A percentile compares a stretch with the other conserved stretches of the same genome.
These are phyloP conservation scores for Julus scanicus DNA, from an alignment of 2,888 invertebrate genomes.

Conservation along the genomic window DNA sequence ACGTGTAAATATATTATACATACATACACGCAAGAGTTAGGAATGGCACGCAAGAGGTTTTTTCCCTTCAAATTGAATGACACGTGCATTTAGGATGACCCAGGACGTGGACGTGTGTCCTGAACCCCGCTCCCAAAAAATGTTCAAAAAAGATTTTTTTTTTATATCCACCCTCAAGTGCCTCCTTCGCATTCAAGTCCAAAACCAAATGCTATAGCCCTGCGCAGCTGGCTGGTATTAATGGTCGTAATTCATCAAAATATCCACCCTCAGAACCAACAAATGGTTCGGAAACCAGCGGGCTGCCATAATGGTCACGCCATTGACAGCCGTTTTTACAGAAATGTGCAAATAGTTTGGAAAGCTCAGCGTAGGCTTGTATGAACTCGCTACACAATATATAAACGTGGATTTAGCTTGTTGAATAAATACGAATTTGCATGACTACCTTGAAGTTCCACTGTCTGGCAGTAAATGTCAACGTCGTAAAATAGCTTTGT, in stretches of 20 bases:
- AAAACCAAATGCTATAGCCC: background rate
- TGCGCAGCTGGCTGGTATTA: background rate
- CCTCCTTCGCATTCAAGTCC: background rate
- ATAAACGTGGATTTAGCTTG: background rate
- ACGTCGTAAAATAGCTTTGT: too few relatives aligned
- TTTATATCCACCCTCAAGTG: background rate
- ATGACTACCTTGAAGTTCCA: background rate
- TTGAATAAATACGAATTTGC: background rate
- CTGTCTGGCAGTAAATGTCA: background rate
- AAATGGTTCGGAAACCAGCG: constrained; percentile 10
- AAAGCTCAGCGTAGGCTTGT: too few relatives aligned
- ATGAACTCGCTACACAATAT: background rate
- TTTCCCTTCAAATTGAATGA: background rate
- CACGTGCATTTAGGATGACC: constrained; percentile 28
- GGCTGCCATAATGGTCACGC: background rate
- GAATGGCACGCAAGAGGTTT: background rate
- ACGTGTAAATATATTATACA: background rate
- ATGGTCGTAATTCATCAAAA: constrained; percentile 9
- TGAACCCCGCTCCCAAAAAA: constrained; percentile 2
- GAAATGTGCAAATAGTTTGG: background rate
- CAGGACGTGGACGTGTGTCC: background rate
- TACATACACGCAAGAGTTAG: background rate
- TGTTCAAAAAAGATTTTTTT: background rate
- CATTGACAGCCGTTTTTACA: constrained; percentile 10
- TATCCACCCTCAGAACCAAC: constrained; percentile 13